These are phyloP conservation scores for Argynnis bischoffii DNA, from an alignment of 2,888 invertebrate species.

Conservation along the genomic window DNA sequence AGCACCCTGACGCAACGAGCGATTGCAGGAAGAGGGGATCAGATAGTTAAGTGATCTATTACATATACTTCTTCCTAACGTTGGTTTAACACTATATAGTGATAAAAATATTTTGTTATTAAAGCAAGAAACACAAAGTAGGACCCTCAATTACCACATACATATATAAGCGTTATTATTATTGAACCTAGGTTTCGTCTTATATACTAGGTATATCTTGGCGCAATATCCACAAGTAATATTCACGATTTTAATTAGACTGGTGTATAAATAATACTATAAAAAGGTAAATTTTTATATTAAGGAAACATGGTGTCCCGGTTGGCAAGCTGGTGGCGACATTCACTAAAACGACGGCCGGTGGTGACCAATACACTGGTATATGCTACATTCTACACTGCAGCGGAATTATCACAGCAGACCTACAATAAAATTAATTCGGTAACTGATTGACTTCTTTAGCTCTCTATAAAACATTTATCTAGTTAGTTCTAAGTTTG, in stretches of 20 bases:
- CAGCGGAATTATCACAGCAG: constrained; percentile 92
- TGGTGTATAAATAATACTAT: background rate
- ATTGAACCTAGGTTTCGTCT: too few species aligned
- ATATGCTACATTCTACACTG: constrained; percentile 89
- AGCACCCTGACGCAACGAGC: background rate
- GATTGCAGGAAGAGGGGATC: constrained; percentile 13
- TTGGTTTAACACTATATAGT: too few species aligned
- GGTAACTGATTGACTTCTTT: constrained; percentile 70
- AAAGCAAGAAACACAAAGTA: too few species aligned
- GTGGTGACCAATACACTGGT: constrained; percentile 82
- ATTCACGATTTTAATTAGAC: background rate
- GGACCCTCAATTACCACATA: too few species aligned
- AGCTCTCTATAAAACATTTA: too few species aligned
- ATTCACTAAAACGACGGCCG: constrained; percentile 73
- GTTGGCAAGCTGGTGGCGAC: constrained; percentile 50
- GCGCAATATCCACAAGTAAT: too few species aligned
- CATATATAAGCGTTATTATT: too few species aligned
- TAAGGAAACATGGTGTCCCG: constrained; percentile 49
- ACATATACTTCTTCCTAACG: background rate
- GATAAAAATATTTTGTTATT: too few species aligned
- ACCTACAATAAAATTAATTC: constrained; percentile 85
- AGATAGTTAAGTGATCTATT: background rate
- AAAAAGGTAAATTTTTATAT: background rate
- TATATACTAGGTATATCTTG: too few species aligned
- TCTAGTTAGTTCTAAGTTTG: too few species aligned